Conservation (phyloP, 2,888 invertebrate genomes). For the Platycnemis pennipes region DNA sequence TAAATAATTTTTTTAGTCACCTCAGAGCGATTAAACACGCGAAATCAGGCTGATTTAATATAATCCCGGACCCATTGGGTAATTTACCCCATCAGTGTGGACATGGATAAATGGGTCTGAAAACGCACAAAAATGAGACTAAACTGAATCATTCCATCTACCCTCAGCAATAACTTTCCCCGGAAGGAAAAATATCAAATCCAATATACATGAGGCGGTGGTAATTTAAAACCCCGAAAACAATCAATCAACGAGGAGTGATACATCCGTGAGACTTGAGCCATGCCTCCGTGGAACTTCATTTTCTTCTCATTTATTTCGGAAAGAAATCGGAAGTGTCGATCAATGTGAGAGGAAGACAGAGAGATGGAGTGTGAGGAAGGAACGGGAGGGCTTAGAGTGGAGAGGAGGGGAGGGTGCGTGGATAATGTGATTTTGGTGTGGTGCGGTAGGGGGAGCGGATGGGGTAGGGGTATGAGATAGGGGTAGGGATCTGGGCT, state of each 20-base stretch:
- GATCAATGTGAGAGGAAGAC: background rate
- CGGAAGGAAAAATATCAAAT: background rate
- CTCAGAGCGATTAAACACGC: too few relatives aligned
- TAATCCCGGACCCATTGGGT: too few relatives aligned
- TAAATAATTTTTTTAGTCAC: too few relatives aligned
- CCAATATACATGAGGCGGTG: background rate
- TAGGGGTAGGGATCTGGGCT: background rate
- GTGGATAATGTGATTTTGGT: conserved; percentile 65
- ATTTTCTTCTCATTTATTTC: background rate
- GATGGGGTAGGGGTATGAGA: background rate
- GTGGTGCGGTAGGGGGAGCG: background rate
- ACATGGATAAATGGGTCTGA: too few relatives aligned
- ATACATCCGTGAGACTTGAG: conserved; percentile 30
- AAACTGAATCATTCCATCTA: background rate
- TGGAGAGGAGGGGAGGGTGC: background rate
- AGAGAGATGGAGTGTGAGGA: background rate
- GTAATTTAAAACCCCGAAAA: conserved; percentile 32
- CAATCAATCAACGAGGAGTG: conserved; percentile 29
- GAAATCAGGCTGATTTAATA: too few relatives aligned
- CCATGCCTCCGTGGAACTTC: background rate
- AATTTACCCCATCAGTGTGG: too few relatives aligned
- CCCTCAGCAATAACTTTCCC: background rate
- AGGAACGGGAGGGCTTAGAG: background rate
- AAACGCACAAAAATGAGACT: background rate
- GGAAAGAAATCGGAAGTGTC: conserved; percentile 62